Evolutionary conservation across 2,888 invertebrate species (phyloP), one percentile per base, ranked within the genome.

Genomic region (Clepsis dumicolana): DNA sequence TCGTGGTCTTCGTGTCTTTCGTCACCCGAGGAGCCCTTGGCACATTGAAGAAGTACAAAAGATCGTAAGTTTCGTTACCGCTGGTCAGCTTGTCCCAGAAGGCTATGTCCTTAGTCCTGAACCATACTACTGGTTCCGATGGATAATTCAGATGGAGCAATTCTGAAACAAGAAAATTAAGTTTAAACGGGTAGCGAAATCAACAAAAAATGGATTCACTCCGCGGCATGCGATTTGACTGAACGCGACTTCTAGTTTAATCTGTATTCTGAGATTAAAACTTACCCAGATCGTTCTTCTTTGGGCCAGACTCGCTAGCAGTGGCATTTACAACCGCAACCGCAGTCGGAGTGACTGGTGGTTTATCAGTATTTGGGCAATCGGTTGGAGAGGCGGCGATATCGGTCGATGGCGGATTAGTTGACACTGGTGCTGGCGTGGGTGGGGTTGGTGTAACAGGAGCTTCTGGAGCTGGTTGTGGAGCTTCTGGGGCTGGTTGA

Each of bases 11-110:
- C 4, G 74, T 81, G 2, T 83, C 77, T 66, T 74, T 84, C 35
- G 84, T 81, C 2, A 85, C 67, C 16, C 75, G 73, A 14, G 82
- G 79, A 50, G 71, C 71, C n/a, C 74, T 68, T 7, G 77, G 71
- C 7, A 86, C 71, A 66, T 84, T 72, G 54, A 83, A 79, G 38
- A 86, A 72, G 41, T 82, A 83, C 12, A 87, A 61, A 0, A 80
- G 25, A 70, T 79, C 80, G 7, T 72, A 67, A 0, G 64, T 61
- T 4, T 73, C 73, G 18, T 74, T 69, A 12, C 69, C 71, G 7
- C 67, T 66, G 0, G 72, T 21, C 7, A 81, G 53, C 62, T 78
- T 77, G 0, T 75, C 65, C 79, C 74, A 78, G 29, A 80, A 77
- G 1, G 72, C 66, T 8, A 68, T 4, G 3, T 68, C 68, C 10